phyloP scores from a whole-genome alignment of 2,888 invertebrate genomes.

The Bombyx huttoni region DNA sequence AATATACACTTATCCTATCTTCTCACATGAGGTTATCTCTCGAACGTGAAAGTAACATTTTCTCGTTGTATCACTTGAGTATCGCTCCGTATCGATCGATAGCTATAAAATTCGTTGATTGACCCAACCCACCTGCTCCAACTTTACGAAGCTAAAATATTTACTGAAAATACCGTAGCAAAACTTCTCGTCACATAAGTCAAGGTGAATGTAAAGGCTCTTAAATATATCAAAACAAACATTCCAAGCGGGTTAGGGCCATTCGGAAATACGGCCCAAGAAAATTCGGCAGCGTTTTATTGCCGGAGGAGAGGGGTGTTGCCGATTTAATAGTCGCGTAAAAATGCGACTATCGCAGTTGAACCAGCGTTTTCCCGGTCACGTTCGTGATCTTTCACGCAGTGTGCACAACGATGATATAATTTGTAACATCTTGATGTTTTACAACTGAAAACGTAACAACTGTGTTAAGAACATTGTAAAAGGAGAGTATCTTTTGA shows the following conservation, averaged over 20 bases:
- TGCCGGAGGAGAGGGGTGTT: conserved; percentile 30
- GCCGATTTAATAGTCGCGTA: conserved; percentile 35
- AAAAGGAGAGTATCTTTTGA: not conserved
- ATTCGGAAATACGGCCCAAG: conserved; percentile 37
- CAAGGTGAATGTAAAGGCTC: conserved; percentile 7
- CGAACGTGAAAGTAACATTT: not conserved
- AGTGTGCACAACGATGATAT: conserved; percentile 24
- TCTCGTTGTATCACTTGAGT: not conserved
- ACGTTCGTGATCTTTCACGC: conserved; percentile 48
- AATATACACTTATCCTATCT: not conserved
- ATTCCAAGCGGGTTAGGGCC: conserved; percentile 32
- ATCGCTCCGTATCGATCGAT: not conserved
- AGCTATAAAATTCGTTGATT: not conserved
- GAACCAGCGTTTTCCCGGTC: conserved; percentile 22
- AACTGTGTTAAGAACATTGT: not conserved
- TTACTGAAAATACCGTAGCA: not conserved
- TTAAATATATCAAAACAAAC: conserved; percentile 49
- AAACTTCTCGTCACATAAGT: conserved; percentile 2
- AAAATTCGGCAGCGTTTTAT: conserved; percentile 41
- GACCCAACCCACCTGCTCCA: not conserved
- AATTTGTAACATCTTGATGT: conserved; percentile 17
- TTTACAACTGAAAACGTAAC: not conserved
- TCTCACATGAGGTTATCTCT: not conserved
- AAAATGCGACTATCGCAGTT: conserved; percentile 33
- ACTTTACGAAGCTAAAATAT: not conserved